These are phyloP conservation scores for Danio choprae DNA, from an alignment of 2,797 vertebrate genomes.

Conservation along the genomic window DNA sequence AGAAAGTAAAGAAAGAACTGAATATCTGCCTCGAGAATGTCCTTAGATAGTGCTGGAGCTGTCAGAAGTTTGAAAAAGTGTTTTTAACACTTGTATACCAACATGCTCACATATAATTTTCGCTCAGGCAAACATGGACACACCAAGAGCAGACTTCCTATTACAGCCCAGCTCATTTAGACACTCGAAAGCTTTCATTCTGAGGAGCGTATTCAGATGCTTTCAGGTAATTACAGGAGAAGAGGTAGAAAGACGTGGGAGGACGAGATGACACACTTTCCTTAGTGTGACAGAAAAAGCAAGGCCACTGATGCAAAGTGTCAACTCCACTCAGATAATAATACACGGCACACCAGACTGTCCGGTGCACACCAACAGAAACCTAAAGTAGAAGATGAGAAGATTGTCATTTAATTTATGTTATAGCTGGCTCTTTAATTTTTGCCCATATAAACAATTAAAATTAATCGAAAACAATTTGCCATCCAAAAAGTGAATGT, in stretches of 20 bases:
- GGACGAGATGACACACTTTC: conserved; percentile 46
- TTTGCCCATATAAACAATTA: too few species aligned
- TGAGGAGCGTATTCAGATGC: conserved; percentile 47
- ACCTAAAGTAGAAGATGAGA: not conserved
- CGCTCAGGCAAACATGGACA: not conserved
- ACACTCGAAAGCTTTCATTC: conserved; percentile 28
- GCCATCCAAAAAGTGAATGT: too few species aligned
- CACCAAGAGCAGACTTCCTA: conserved; percentile 7
- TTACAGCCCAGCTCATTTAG: conserved; percentile 36
- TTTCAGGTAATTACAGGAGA: conserved; percentile 51
- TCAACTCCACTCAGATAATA: conserved; percentile 20
- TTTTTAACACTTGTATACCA: not conserved
- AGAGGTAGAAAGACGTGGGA: conserved; percentile 45
- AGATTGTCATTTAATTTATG: not conserved
- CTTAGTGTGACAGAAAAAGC: conserved; percentile 22
- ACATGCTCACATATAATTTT: not conserved
- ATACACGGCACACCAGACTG: not conserved
- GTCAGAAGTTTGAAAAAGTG: conserved; percentile 11
- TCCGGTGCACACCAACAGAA: not conserved
- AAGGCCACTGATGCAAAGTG: conserved; percentile 32
- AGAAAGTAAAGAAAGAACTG: not conserved
- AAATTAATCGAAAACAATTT: too few species aligned
- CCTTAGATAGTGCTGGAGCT: not conserved
- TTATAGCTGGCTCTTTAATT: too few species aligned
- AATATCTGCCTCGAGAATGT: not conserved